Evolutionary conservation across 64 coral and sea anemone species (phyloP), one percentile per base, ranked within the genome.

Genomic region (Montipora cactus): DNA sequence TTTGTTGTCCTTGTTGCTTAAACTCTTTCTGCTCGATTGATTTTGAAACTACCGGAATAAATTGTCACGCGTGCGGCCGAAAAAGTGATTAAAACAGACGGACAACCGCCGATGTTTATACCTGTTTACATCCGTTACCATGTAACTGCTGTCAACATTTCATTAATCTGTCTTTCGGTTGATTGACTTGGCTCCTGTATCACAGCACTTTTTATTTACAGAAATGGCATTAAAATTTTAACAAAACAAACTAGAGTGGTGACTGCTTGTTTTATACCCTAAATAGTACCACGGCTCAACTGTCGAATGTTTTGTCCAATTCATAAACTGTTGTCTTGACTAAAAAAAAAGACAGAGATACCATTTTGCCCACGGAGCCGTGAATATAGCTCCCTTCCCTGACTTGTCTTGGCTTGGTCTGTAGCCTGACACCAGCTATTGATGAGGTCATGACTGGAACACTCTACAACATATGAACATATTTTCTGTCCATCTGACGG

Each of bases 101-200:
- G 59, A 81, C 64, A 77, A 47, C 66, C n/a, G 22, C 11, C 50
- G 59, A 5, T 93, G 92, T 93, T 93, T 93, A 87, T 88, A 74
- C 74, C 47, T 93, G 92, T 93, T 93, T 93, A 93, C 78, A 87
- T 22, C 83, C 76, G 92, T 93, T 88, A 73, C 92, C 78, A 88
- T 15, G 92, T 20, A 16, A 93, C 83, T 16, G 11, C 58, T 93
- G 82, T 93, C 82, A 93, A 78, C 72, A 10, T 52, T 76, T 77
- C 18, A 76, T 59, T 14, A 51, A 89, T 59, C 37, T 78, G 70
- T 75, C 69, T 48, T 75, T 21, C 49, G 68, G 52, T 25, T 78
- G 72, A 78, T 59, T 86, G 47, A 19, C 82, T 10, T 19, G 55
- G 87, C 53, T 49, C 21, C 76, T 52, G 9, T 77, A 50, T 62